Conservation (phyloP, 2,113 vertebrate species). For the Pollachius pollachius region DNA sequence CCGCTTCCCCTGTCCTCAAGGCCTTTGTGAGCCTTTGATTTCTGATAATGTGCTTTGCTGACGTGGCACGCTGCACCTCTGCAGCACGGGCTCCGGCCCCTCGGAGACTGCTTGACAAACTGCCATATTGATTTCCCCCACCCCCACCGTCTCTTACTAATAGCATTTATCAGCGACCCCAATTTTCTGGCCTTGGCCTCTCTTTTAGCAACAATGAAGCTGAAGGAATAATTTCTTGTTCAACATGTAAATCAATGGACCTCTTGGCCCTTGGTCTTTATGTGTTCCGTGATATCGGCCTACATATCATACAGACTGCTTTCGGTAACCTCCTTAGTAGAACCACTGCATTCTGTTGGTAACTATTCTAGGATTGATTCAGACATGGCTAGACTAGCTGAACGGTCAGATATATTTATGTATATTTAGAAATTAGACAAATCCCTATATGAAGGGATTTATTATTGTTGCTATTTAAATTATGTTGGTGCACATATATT, state of each 20-base stretch:
- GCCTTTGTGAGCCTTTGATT: constrained; percentile 86
- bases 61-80: constrained; percentile 81
- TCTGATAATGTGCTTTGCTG: constrained; percentile 94
- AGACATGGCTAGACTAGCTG: no score
- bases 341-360: neutral
- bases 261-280: constrained; percentile 76
- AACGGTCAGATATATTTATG: no score
- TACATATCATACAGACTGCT: constrained; percentile 34
- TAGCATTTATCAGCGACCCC: constrained; percentile 85
- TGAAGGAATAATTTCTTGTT: constrained; percentile 95
- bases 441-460: no score
- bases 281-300: constrained; percentile 65
- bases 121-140: constrained; percentile 85
- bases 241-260: constrained; percentile 98
- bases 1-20: constrained; percentile 65
- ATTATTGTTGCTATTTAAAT: no score
- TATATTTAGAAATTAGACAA: no score
- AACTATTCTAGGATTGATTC: no score
- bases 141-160: constrained; percentile 76
- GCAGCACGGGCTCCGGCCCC: constrained; percentile 70
- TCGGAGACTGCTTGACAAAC: constrained; percentile 89
- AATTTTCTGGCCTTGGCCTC: constrained; percentile 85
- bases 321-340: constrained; percentile 18
- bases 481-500: no score
- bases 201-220: constrained; percentile 89